Evolutionary conservation across 2,113 vertebrate species (phyloP).

Genomic region (Cynopterus brachyotis): DNA sequence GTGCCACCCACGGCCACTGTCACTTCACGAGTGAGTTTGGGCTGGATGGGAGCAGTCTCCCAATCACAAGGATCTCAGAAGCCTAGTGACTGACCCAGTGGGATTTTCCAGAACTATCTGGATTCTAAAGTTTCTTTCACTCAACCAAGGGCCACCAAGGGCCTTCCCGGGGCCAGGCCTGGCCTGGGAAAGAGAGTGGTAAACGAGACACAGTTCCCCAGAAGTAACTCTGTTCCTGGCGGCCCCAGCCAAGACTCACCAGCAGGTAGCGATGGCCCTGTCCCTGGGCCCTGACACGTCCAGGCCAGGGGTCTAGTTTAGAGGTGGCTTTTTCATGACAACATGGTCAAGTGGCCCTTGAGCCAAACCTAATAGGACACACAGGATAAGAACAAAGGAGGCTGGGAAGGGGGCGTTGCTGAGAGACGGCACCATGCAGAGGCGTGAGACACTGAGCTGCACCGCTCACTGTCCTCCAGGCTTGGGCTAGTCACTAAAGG

Average conservation of each 20-base stretch:
- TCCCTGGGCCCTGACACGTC: not conserved
- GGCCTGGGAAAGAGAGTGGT: not conserved
- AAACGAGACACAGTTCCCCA: fast-evolving
- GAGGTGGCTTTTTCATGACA: not conserved
- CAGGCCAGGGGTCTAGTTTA: not conserved
- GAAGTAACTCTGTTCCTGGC: not conserved
- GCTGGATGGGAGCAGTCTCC: not conserved
- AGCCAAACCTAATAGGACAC: not conserved
- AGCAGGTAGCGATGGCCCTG: not conserved
- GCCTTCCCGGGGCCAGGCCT: not conserved
- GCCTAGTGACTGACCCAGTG: not conserved
- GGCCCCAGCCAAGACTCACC: not conserved
- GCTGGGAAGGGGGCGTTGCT: fast-evolving
- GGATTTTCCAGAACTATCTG: not conserved
- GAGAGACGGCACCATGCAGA: fast-evolving
- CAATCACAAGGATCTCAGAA: not conserved
- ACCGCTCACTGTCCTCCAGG: not conserved
- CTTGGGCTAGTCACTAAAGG: not conserved
- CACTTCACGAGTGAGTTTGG: too few relatives aligned
- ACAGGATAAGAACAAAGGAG: not conserved
- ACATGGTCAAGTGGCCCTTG: not conserved
- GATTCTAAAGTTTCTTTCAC: not conserved
- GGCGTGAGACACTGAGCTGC: not conserved
- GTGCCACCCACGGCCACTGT: not conserved
- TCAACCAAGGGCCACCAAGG: not conserved